These are phyloP conservation scores for Rhagonycha fulva DNA, from an alignment of 2,888 invertebrate genomes.

Conservation along the genomic window DNA sequence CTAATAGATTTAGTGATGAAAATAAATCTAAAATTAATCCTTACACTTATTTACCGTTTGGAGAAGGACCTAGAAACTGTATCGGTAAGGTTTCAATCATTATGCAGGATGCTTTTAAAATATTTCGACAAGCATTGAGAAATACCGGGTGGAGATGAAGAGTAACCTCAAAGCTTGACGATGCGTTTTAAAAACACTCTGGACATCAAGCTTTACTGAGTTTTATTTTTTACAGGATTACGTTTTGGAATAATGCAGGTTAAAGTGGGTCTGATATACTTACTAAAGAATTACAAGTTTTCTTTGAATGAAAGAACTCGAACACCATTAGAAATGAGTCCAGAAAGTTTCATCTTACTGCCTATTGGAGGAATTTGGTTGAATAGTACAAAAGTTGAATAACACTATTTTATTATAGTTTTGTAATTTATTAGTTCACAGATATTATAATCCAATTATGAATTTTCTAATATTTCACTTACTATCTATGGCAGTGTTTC, in stretches of 20 bases:
- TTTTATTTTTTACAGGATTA: not conserved
- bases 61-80: not conserved
- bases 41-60: not conserved
- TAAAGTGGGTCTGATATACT: not conserved
- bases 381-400: not conserved
- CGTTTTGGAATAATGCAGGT: not conserved
- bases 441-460: no score
- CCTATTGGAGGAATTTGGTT: not conserved
- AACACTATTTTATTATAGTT: no score
- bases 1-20: not conserved
- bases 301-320: not conserved
- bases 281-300: not conserved
- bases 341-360: not conserved
- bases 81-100: not conserved
- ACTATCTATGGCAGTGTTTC: no score
- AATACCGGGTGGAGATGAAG: no score
- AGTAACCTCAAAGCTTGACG: no score
- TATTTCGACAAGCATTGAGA: no score
- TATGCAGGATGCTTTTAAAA: no score
- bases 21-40: not conserved
- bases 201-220: not conserved
- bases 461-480: no score
- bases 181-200: not conserved
- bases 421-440: no score
- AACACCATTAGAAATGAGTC: not conserved